These are phyloP conservation scores for Drosophila novamexicana DNA, from an alignment of 1,140 invertebrate genomes.

Conservation along the genomic window DNA sequence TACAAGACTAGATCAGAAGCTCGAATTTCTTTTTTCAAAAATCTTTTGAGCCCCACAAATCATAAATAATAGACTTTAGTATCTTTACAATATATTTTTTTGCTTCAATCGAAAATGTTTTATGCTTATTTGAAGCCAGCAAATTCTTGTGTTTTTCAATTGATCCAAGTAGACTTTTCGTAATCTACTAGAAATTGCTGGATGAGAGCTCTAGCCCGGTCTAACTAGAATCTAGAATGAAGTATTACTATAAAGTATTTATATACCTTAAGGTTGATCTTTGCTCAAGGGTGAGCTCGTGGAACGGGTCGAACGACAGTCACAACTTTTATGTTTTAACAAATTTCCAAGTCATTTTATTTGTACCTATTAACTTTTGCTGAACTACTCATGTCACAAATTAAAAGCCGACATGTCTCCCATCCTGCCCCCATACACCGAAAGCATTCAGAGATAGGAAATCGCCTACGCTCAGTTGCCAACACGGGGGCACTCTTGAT, in stretches of 20 bases:
- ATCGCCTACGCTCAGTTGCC: background rate
- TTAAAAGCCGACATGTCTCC: slow-evolving; percentile 26
- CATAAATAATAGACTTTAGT: no score
- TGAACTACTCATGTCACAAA: slow-evolving; percentile 41
- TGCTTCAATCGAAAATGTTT: no score
- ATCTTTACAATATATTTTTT: no score
- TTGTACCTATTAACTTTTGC: slow-evolving; percentile 46
- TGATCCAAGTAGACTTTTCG: no score
- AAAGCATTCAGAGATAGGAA: background rate
- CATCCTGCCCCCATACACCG: background rate
- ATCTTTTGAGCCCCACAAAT: no score
- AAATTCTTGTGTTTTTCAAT: no score
- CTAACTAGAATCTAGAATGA: background rate
- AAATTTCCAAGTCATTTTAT: slow-evolving; percentile 25
- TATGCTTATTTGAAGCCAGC: no score
- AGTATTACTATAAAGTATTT: background rate
- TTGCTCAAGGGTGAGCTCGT: slow-evolving; percentile 15
- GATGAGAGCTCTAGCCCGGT: background rate
- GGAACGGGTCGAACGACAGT: slow-evolving; percentile 3
- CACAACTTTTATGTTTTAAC: slow-evolving; percentile 13
- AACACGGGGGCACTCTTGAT: background rate
- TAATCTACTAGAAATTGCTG: no score
- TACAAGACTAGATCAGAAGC: no score
- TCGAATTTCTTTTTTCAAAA: no score
- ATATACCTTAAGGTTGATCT: background rate